phyloP scores from a whole-genome alignment of 1,140 invertebrate species.

The Acromyrmex charruanus region DNA sequence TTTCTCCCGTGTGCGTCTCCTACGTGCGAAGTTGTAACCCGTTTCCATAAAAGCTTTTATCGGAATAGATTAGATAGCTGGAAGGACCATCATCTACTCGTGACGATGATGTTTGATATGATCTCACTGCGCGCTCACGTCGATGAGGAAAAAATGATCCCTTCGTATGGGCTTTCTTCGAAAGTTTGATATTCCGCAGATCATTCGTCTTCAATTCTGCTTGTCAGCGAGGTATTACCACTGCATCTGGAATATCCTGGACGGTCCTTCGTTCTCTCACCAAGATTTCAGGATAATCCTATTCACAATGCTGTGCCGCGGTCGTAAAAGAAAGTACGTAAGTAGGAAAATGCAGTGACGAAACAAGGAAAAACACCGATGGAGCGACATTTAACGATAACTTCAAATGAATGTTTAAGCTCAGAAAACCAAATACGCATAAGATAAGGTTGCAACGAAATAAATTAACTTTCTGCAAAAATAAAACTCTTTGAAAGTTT shows the following conservation, averaged over 20 bases:
- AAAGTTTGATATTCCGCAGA: slow-evolving; percentile 47
- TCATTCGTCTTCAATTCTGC: slow-evolving; percentile 43
- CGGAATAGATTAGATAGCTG: slow-evolving; percentile 55
- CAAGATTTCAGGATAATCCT: slow-evolving; percentile 45
- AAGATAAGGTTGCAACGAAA: slow-evolving; percentile 22
- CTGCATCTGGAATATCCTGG: slow-evolving; percentile 33
- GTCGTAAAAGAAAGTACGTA: slow-evolving; percentile 5
- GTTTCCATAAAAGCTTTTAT: slow-evolving; percentile 45
- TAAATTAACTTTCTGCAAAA: slow-evolving; percentile 2
- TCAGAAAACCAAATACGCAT: background rate
- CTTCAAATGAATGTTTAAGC: slow-evolving; percentile 22
- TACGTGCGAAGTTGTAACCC: slow-evolving; percentile 40
- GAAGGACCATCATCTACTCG: slow-evolving; percentile 37
- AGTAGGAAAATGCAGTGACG: slow-evolving; percentile 26
- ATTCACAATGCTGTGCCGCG: background rate
- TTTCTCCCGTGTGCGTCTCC: slow-evolving; percentile 16
- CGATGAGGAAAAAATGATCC: slow-evolving; percentile 44
- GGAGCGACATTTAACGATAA: background rate
- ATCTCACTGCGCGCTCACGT: slow-evolving; percentile 11
- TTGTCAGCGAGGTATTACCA: slow-evolving; percentile 35
- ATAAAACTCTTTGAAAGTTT: background rate
- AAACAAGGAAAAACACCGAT: slow-evolving; percentile 42
- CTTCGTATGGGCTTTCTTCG: slow-evolving; percentile 19
- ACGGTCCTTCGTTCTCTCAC: slow-evolving; percentile 8
- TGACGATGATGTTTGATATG: slow-evolving; percentile 42